Conservation (phyloP, 2,888 invertebrate species). For the Cyclophora albipunctata region DNA sequence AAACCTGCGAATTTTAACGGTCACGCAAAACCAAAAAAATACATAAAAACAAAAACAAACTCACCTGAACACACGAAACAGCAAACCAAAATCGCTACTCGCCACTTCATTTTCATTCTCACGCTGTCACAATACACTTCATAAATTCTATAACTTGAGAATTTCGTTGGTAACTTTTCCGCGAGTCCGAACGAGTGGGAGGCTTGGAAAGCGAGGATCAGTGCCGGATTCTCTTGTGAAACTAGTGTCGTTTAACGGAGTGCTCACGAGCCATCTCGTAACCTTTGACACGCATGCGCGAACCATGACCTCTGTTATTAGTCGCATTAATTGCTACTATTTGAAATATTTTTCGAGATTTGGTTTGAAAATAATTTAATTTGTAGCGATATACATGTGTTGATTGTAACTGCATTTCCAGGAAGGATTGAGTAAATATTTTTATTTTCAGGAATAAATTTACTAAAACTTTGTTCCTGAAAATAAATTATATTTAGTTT, state of each 20-base stretch:
- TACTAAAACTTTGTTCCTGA: no score
- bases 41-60: constrained; percentile 18
- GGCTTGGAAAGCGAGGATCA: constrained; percentile 33
- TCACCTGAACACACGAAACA: constrained; percentile 46
- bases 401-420: no score
- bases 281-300: constrained; percentile 58
- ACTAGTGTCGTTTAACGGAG: constrained; percentile 37
- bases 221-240: constrained; percentile 30
- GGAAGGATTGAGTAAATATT: no score
- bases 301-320: constrained; percentile 20
- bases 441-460: no score
- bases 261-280: constrained; percentile 21
- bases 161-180: constrained; percentile 42
- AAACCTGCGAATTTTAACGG: no score
- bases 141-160: constrained; percentile 23
- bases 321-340: constrained; percentile 14
- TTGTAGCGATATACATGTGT: no score
- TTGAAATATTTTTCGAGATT: no score
- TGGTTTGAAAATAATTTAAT: no score
- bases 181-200: constrained; percentile 18
- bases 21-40: constrained; percentile 1
- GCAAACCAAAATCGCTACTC: constrained; percentile 35
- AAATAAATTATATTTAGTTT: no score
- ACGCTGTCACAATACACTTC: constrained; percentile 39
- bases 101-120: constrained; percentile 53